A percentile compares a stretch with the other conserved stretches of the same genome.
phyloP scores from a whole-genome alignment of 2,113 vertebrate genomes.

The Carassius carassius region DNA sequence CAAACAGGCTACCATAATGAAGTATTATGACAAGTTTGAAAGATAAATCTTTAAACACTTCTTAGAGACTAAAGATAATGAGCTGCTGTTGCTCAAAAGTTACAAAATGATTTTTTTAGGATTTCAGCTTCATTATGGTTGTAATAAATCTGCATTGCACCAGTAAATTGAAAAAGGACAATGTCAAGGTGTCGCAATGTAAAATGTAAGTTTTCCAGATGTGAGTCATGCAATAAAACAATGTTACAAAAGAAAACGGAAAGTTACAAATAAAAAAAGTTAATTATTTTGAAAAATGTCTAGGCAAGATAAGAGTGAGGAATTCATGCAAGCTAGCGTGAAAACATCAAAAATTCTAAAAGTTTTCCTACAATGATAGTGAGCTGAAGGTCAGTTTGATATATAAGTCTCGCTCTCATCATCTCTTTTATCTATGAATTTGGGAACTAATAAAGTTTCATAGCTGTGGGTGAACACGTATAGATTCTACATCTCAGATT shows the following conservation, averaged over 20 bases:
- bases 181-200: neutral
- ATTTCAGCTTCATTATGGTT: neutral
- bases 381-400: neutral
- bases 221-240: neutral
- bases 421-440: neutral
- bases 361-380: neutral
- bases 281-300: neutral
- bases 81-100: neutral
- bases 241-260: neutral
- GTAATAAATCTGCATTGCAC: neutral
- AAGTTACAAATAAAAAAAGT: neutral
- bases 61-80: neutral
- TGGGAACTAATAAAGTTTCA: neutral
- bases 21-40: neutral
- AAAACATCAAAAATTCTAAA: neutral
- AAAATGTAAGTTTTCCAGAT: neutral
- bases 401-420: slow-evolving; percentile 8
- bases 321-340: neutral
- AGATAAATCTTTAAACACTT: neutral
- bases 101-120: neutral
- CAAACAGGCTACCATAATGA: neutral
- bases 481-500: slow-evolving; percentile 5
- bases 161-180: neutral
- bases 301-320: neutral
- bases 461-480: neutral